phyloP scores from a whole-genome alignment of 2,888 invertebrate species.

The Agapetus fuscipes region DNA sequence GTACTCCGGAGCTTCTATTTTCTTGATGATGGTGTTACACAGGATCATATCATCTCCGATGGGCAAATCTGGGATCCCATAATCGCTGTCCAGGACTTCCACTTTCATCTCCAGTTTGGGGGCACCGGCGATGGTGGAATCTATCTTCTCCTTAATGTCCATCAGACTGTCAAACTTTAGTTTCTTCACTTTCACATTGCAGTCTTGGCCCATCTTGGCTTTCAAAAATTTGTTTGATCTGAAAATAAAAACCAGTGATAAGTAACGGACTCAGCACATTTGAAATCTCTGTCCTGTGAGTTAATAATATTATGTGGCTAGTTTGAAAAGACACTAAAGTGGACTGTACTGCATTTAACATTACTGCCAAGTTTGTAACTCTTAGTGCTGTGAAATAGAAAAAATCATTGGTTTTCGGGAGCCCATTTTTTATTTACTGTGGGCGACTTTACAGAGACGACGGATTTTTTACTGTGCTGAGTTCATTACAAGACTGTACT shows the following conservation, averaged over 20 bases:
- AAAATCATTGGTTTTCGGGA: too few relatives aligned
- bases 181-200: constrained; percentile 38
- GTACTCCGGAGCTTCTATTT: constrained; percentile 1
- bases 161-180: constrained; percentile 41
- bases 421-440: too few relatives aligned
- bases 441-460: too few relatives aligned
- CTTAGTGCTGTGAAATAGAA: too few relatives aligned
- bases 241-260: constrained; percentile 16
- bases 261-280: neutral
- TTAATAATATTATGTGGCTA: too few relatives aligned
- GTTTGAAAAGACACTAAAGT: too few relatives aligned
- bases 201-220: constrained; percentile 28
- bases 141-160: constrained; percentile 43
- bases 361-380: too few relatives aligned
- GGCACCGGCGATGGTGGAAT: constrained; percentile 34
- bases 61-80: neutral
- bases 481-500: too few relatives aligned
- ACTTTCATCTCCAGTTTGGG: constrained; percentile 43
- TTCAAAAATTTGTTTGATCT: constrained; percentile 37
- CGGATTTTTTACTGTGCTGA: too few relatives aligned
- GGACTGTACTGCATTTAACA: too few relatives aligned
- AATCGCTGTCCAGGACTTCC: constrained; percentile 29
- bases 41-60: neutral
- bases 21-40: constrained; percentile 2
- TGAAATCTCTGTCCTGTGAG: too few relatives aligned